These are phyloP conservation scores for Nasonia giraulti DNA, from an alignment of 1,140 invertebrate genomes.

Conservation along the genomic window DNA sequence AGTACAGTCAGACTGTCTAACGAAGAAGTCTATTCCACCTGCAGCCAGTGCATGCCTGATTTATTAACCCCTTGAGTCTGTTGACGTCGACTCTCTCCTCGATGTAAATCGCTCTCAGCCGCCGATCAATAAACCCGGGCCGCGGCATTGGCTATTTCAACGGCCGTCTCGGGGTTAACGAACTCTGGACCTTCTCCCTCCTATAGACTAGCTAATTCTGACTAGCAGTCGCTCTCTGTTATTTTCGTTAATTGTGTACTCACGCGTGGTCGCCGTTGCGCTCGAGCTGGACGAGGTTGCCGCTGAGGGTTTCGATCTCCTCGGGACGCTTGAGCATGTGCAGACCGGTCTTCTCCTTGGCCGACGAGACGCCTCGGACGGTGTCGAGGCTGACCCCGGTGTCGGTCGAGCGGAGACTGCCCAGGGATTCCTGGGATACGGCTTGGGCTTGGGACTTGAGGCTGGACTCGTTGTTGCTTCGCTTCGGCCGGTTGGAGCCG, in stretches of 20 bases:
- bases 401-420: conserved; percentile 67
- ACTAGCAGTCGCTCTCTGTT: background rate
- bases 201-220: background rate
- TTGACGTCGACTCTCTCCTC: conserved; percentile 49
- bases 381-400: conserved; percentile 72
- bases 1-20: background rate
- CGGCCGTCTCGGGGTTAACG: conserved; percentile 62
- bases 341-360: conserved; percentile 66
- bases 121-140: conserved; percentile 19
- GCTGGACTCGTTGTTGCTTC: background rate
- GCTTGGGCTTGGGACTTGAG: background rate
- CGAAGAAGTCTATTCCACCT: conserved; percentile 36
- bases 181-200: conserved; percentile 62
- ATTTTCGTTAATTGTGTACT: conserved; percentile 2
- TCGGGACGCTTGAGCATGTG: conserved; percentile 66
- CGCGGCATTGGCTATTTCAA: background rate
- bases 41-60: conserved; percentile 57
- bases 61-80: conserved; percentile 62
- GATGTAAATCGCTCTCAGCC: conserved; percentile 63
- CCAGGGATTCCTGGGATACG: conserved; percentile 63
- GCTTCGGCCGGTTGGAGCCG: background rate
- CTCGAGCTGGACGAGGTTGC: conserved; percentile 67
- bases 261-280: conserved; percentile 54
- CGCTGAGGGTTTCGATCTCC: conserved; percentile 71
- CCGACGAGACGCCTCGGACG: conserved; percentile 69